Percentiles rank a stretch among this genome's conserved stretches.
These are phyloP conservation scores for Halesus radiatus DNA, from an alignment of 1,140 invertebrate genomes.

Conservation along the genomic window DNA sequence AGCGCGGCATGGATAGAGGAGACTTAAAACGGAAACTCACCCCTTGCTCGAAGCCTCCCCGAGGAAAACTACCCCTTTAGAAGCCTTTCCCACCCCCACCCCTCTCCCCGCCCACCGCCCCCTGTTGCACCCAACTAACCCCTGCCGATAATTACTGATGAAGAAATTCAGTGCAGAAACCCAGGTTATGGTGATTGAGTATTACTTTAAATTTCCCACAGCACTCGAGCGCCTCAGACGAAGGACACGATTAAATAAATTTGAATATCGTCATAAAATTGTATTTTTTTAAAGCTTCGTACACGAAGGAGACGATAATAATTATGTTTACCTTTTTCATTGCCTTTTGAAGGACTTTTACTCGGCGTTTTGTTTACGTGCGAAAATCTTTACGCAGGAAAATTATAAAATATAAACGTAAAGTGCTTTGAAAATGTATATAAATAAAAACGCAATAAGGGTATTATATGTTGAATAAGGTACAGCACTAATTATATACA, in stretches of 20 bases:
- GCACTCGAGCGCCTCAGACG: not conserved
- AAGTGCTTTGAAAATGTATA: no score
- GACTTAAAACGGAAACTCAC: conserved; percentile 27
- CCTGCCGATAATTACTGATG: conserved; percentile 33
- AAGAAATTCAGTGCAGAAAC: conserved; percentile 6
- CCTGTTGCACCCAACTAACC: not conserved
- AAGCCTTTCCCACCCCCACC: conserved; percentile 3
- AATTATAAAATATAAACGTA: no score
- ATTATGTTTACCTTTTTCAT: no score
- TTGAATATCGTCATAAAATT: not conserved
- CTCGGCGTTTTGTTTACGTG: no score
- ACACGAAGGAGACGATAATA: no score
- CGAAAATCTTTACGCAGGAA: no score
- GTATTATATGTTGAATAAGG: no score
- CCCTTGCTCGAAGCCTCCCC: conserved; percentile 20
- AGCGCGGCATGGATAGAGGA: conserved; percentile 1
- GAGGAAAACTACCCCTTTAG: conserved; percentile 30
- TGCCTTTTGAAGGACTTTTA: no score
- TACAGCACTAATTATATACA: no score
- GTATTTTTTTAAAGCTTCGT: no score
- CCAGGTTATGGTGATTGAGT: conserved; percentile 31
- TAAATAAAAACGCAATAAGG: no score
- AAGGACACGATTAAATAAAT: not conserved
- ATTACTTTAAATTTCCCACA: conserved; percentile 22
- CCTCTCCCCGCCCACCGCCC: not conserved